These are phyloP conservation scores for Bedellia somnulentella DNA, from an alignment of 2,888 invertebrate genomes.

Conservation along the genomic window DNA sequence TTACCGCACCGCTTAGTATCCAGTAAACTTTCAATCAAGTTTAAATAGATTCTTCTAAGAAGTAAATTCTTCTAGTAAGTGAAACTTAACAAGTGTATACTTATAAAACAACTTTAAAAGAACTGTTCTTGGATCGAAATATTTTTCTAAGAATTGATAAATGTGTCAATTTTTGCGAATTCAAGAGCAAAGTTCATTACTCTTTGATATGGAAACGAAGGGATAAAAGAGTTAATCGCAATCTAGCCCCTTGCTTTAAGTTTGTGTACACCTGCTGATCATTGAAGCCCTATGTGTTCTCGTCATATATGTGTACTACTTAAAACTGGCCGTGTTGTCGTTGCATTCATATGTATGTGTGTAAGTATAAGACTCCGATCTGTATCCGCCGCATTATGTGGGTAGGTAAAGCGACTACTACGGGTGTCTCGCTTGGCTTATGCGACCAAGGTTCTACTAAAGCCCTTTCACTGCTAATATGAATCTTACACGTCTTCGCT, in stretches of 20 bases:
- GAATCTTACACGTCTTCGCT: slow-evolving; percentile 34
- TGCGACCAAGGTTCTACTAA: slow-evolving; percentile 35
- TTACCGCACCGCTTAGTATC: too few relatives aligned
- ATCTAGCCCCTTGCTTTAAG: slow-evolving; percentile 56
- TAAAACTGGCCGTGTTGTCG: slow-evolving; percentile 56
- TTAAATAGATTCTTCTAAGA: too few relatives aligned
- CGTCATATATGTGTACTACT: slow-evolving; percentile 51
- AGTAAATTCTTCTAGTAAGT: too few relatives aligned
- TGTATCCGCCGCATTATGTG: slow-evolving; percentile 58
- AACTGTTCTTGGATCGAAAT: too few relatives aligned
- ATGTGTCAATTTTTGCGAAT: too few relatives aligned
- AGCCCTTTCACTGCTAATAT: slow-evolving; percentile 42
- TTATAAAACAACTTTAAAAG: too few relatives aligned
- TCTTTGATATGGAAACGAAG: slow-evolving; percentile 59
- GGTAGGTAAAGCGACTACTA: slow-evolving; percentile 52
- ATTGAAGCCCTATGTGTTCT: slow-evolving; percentile 57
- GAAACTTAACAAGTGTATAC: too few relatives aligned
- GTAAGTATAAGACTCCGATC: slow-evolving; percentile 55
- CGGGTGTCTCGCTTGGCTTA: slow-evolving; percentile 44
- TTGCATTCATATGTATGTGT: slow-evolving; percentile 35
- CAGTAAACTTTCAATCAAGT: too few relatives aligned
- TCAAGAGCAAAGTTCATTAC: slow-evolving; percentile 58
- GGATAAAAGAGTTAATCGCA: slow-evolving; percentile 61
- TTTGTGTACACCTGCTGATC: slow-evolving; percentile 60
- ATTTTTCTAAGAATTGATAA: too few relatives aligned